Evolutionary conservation across 30 jellyfish, hydroid and myxozoan species (phyloP).

Genomic region (Cassiopea andromeda): DNA sequence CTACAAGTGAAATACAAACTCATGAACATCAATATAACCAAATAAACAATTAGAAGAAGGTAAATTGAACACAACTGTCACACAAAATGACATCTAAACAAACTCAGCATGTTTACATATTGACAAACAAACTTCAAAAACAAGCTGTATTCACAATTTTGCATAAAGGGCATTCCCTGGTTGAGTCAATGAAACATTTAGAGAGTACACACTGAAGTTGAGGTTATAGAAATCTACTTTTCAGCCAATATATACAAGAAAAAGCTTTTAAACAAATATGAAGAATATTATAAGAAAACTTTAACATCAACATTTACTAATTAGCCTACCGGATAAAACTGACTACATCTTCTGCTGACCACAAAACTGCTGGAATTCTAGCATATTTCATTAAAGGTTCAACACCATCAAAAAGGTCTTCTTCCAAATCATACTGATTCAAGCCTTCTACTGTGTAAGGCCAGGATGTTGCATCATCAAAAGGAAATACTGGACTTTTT

Average conservation of each 20-base stretch:
- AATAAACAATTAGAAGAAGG: background rate
- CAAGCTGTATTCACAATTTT: too few relatives aligned
- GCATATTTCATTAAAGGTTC: conserved; percentile 92
- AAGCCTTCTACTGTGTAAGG: conserved; percentile 80
- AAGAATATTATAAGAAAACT: too few relatives aligned
- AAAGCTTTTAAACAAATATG: too few relatives aligned
- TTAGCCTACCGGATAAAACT: conserved; percentile 83
- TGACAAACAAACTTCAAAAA: too few relatives aligned
- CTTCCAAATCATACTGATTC: conserved; percentile 80
- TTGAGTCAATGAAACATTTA: too few relatives aligned
- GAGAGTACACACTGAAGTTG: too few relatives aligned
- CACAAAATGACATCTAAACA: too few relatives aligned
- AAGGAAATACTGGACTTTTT: conserved; percentile 31
- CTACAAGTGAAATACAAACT: conserved; percentile 26
- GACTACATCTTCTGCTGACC: conserved; percentile 92
- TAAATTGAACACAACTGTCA: too few relatives aligned
- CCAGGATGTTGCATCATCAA: conserved; percentile 50
- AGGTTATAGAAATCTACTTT: too few relatives aligned
- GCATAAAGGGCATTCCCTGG: too few relatives aligned
- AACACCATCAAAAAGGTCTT: conserved; percentile 95
- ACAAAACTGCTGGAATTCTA: conserved; percentile 89
- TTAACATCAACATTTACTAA: background rate
- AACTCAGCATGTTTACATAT: too few relatives aligned
- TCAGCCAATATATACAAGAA: too few relatives aligned
- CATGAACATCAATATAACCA: background rate